These are phyloP conservation scores for Prolemur simus DNA, from an alignment of 2,113 vertebrate species.

Conservation along the genomic window DNA sequence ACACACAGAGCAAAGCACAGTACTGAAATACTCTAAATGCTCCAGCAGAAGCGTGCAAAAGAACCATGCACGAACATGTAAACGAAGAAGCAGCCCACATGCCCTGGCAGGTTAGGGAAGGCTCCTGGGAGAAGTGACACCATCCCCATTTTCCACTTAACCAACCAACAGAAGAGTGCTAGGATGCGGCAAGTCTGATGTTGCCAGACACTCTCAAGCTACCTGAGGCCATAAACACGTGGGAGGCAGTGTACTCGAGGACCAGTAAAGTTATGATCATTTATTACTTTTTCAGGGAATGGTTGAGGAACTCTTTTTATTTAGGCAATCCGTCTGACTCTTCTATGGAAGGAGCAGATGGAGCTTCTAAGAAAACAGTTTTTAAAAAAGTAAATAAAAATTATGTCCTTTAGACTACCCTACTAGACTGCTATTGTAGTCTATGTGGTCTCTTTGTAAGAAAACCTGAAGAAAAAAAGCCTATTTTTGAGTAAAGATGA, in stretches of 20 bases:
- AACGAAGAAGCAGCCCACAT: background rate
- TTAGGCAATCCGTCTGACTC: background rate
- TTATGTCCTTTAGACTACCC: background rate
- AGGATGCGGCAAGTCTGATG: background rate
- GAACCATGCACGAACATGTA: rapidly evolving
- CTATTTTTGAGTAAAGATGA: constrained; percentile 66
- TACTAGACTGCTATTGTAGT: background rate
- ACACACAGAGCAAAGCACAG: background rate
- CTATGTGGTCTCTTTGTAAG: constrained; percentile 60
- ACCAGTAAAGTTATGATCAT: background rate
- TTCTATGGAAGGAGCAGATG: background rate
- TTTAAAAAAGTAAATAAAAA: background rate
- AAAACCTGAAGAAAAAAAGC: constrained; percentile 68
- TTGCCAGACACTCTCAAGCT: background rate
- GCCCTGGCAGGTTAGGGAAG: background rate
- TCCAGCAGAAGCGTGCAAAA: background rate
- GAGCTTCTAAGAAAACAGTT: background rate
- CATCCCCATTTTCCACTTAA: background rate
- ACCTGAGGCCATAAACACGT: background rate
- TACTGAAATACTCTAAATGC: rapidly evolving
- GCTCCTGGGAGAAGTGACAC: background rate
- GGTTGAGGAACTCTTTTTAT: background rate
- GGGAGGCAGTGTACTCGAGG: background rate
- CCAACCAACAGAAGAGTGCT: background rate
- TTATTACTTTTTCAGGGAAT: background rate